A percentile compares a stretch with the other conserved stretches of the same genome.
Evolutionary conservation across 2,797 vertebrate genomes (phyloP).

Genomic region (Scyliorhinus canicula): DNA sequence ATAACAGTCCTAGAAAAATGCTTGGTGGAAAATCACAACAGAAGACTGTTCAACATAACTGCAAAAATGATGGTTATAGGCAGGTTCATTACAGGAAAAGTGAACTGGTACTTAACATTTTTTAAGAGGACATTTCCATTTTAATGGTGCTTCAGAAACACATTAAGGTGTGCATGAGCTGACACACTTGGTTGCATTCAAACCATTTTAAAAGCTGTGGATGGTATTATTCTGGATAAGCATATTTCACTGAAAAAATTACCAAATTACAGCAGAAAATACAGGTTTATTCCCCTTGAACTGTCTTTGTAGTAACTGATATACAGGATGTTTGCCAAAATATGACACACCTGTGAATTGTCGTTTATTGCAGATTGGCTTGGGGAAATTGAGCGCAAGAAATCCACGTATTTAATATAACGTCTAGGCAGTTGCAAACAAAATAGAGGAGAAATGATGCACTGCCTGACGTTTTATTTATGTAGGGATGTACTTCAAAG

Average conservation of each 20-base stretch:
- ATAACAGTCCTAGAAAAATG: slow-evolving; percentile 47
- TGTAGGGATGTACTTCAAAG: not conserved
- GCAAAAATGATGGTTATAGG: slow-evolving; percentile 35
- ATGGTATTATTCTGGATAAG: slow-evolving; percentile 28
- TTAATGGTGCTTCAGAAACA: slow-evolving; percentile 34
- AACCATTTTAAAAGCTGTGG: slow-evolving; percentile 37
- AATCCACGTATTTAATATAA: slow-evolving; percentile 7
- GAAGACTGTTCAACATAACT: slow-evolving; percentile 12
- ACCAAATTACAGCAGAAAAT: slow-evolving; percentile 32
- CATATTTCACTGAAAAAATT: slow-evolving; percentile 38
- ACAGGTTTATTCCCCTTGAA: slow-evolving; percentile 35
- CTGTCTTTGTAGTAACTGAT: slow-evolving; percentile 34
- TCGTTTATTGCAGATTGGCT: slow-evolving; percentile 13
- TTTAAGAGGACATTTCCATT: slow-evolving; percentile 39
- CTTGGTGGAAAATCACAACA: slow-evolving; percentile 56
- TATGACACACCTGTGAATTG: slow-evolving; percentile 10
- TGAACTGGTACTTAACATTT: slow-evolving; percentile 36
- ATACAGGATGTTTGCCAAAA: slow-evolving; percentile 23
- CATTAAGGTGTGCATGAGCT: slow-evolving; percentile 28
- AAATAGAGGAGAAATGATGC: not conserved
- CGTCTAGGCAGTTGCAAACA: slow-evolving; percentile 9
- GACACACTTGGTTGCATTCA: slow-evolving; percentile 37
- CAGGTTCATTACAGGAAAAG: slow-evolving; percentile 33
- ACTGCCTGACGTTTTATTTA: slow-evolving; percentile 27
- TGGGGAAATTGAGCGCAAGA: slow-evolving; percentile 1